These are phyloP conservation scores for Macropus fuliginosus DNA, from an alignment of 2,797 vertebrate genomes.

Conservation along the genomic window DNA sequence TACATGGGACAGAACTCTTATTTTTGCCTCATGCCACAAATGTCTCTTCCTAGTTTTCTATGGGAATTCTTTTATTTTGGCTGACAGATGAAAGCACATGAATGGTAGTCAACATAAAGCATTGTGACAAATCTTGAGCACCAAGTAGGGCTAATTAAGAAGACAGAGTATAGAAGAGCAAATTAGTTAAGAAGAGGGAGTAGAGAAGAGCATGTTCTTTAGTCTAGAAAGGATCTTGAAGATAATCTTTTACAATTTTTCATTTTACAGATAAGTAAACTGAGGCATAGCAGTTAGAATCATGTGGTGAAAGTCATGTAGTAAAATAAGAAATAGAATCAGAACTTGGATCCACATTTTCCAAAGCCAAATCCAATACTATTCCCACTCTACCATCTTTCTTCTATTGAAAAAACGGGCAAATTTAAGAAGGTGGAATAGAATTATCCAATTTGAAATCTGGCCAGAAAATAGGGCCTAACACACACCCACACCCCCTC, in stretches of 20 bases:
- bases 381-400: conserved; percentile 6
- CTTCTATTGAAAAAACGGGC: conserved; percentile 11
- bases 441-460: conserved; percentile 57
- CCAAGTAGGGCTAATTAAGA: not conserved
- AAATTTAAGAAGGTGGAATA: conserved; percentile 22
- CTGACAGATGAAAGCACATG: conserved; percentile 18
- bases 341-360: not conserved
- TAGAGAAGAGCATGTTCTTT: not conserved
- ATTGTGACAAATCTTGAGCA: conserved; percentile 13
- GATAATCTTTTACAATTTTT: not conserved
- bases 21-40: not conserved
- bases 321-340: not conserved
- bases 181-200: not conserved
- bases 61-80: not conserved
- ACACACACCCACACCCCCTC: conserved; percentile 12
- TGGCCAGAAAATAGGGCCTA: conserved; percentile 19
- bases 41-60: conserved; percentile 33
- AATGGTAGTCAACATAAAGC: not conserved
- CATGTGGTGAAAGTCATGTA: not conserved
- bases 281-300: not conserved
- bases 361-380: not conserved
- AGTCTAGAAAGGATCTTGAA: not conserved
- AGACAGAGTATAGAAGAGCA: not conserved
- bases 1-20: not conserved
- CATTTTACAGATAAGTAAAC: not conserved